Percentiles rank a stretch among this genome's conserved stretches.
Evolutionary conservation across 2,888 invertebrate species (phyloP).

Genomic region (Oxytorus armatus): DNA sequence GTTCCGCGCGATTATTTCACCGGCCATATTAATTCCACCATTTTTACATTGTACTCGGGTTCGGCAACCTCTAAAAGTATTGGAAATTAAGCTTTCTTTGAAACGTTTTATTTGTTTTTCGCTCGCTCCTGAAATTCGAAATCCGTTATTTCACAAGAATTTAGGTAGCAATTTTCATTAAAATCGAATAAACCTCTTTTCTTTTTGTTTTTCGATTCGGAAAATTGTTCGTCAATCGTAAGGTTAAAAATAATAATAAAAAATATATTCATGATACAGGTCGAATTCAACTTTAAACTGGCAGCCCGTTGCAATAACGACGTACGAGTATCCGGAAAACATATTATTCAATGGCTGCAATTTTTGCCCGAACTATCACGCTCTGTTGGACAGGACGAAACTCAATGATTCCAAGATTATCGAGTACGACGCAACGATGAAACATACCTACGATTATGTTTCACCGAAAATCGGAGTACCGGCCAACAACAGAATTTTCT

Average conservation of each 20-base stretch:
- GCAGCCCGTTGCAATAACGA: constrained; percentile 58
- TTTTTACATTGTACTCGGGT: too few species aligned
- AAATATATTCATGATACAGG: constrained; percentile 21
- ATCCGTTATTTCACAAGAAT: too few species aligned
- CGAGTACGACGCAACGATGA: constrained; percentile 44
- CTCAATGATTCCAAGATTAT: constrained; percentile 26
- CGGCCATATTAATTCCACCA: too few species aligned
- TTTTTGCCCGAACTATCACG: constrained; percentile 37
- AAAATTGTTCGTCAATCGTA: too few species aligned
- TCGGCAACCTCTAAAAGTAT: too few species aligned
- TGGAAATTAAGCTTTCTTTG: too few species aligned
- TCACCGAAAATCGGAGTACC: constrained; percentile 49
- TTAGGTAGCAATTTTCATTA: too few species aligned
- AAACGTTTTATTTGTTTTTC: too few species aligned
- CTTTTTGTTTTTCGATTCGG: too few species aligned
- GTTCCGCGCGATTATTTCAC: too few species aligned
- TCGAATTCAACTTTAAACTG: constrained; percentile 54
- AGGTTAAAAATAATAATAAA: constrained; percentile 1
- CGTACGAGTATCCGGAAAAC: constrained; percentile 12
- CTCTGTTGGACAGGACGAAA: constrained; percentile 26
- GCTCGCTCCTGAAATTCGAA: too few species aligned
- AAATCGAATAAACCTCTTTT: too few species aligned
- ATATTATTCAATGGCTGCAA: constrained; percentile 32
- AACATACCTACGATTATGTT: constrained; percentile 43
- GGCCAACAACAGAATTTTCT: constrained; percentile 46